phyloP scores from a whole-genome alignment of 2,888 invertebrate species.

The Parochlus steinenii region DNA sequence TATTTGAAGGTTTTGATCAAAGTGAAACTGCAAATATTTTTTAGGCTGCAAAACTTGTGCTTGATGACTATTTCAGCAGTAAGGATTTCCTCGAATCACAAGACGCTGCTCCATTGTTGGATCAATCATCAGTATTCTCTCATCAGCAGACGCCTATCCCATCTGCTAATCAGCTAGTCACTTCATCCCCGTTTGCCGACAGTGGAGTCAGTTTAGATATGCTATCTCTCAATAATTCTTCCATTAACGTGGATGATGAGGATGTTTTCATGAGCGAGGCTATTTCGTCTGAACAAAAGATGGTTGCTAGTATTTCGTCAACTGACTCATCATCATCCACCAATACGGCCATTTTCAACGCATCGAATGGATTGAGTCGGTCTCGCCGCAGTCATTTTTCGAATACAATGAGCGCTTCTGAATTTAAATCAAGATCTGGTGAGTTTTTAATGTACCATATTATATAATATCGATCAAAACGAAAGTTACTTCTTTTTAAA shows the following conservation, averaged over 20 bases:
- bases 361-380: slow-evolving; percentile 25
- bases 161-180: slow-evolving; percentile 15
- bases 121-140: slow-evolving; percentile 22
- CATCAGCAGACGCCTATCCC: slow-evolving; percentile 18
- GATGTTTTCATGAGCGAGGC: slow-evolving; percentile 28
- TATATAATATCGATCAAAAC: too few species aligned
- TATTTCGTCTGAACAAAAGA: not conserved
- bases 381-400: slow-evolving; percentile 31
- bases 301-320: not conserved
- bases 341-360: not conserved
- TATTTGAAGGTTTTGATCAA: not conserved
- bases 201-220: slow-evolving; percentile 28
- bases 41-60: slow-evolving; percentile 70
- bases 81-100: slow-evolving; percentile 30
- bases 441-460: too few species aligned
- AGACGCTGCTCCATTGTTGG: slow-evolving; percentile 25
- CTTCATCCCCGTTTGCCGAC: slow-evolving; percentile 23
- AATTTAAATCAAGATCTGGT: slow-evolving; percentile 16
- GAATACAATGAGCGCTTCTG: slow-evolving; percentile 29
- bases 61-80: slow-evolving; percentile 65
- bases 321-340: slow-evolving; percentile 6
- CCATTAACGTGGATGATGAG: slow-evolving; percentile 24
- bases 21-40: slow-evolving; percentile 16
- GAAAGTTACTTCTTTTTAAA: too few species aligned
- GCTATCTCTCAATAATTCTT: not conserved